Conservation (phyloP, 2,797 vertebrate genomes). For the Lophura swinhoii region DNA sequence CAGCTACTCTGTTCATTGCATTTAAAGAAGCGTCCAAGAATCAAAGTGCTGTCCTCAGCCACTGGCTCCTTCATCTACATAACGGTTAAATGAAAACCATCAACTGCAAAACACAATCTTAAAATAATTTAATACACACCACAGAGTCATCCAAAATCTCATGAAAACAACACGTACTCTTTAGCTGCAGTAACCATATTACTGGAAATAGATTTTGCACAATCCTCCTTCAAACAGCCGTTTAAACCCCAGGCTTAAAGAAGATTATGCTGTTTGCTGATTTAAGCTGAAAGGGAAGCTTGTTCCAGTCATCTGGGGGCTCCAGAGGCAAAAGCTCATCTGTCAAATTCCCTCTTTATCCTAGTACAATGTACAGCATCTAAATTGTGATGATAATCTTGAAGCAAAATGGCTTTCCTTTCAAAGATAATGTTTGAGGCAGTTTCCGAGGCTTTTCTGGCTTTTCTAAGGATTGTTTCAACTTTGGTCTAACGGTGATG, state of each 20-base stretch:
- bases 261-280: slow-evolving; percentile 76
- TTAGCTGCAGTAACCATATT: slow-evolving; percentile 65
- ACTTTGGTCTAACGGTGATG: neutral
- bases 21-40: neutral
- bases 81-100: neutral
- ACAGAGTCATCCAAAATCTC: slow-evolving; percentile 18
- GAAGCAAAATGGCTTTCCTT: slow-evolving; percentile 44
- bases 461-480: slow-evolving; percentile 61
- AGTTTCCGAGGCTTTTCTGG: slow-evolving; percentile 34
- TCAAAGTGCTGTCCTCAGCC: neutral
- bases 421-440: slow-evolving; percentile 45
- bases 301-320: slow-evolving; percentile 64
- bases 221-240: slow-evolving; percentile 73
- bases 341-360: slow-evolving; percentile 72
- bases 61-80: fast-evolving
- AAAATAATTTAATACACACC: slow-evolving; percentile 33
- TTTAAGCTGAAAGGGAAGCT: slow-evolving; percentile 73
- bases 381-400: slow-evolving; percentile 66
- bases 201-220: slow-evolving; percentile 72
- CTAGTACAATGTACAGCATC: slow-evolving; percentile 63
- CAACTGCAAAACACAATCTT: neutral
- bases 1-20: neutral
- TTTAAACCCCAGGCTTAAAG: slow-evolving; percentile 74
- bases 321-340: slow-evolving; percentile 69
- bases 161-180: slow-evolving; percentile 44